phyloP scores from a whole-genome alignment of 2,888 invertebrate genomes.

The Drosophila lutescens region DNA sequence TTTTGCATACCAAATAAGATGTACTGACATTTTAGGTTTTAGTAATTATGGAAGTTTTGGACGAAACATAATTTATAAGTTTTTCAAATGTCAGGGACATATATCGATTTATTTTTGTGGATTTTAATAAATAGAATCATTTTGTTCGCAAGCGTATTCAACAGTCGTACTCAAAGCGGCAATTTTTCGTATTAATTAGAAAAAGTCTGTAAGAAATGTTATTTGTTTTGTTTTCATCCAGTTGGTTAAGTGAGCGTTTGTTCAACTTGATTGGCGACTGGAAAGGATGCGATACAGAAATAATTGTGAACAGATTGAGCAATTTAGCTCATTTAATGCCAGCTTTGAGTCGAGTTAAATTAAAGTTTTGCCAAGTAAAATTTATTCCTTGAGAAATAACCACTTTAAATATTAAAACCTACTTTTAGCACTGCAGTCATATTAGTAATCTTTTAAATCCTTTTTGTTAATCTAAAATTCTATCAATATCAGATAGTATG shows the following conservation, averaged over 20 bases:
- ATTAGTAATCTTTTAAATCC: background rate
- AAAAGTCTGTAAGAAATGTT: conserved; percentile 36
- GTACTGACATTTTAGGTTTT: no score
- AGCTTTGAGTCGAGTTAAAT: background rate
- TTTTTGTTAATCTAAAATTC: background rate
- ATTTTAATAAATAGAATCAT: background rate
- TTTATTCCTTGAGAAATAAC: no score
- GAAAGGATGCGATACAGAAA: background rate
- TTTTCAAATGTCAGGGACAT: no score
- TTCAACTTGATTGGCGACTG: conserved; percentile 18
- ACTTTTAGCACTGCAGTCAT: no score
- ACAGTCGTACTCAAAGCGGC: no score
- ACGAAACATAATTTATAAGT: background rate
- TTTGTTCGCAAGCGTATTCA: background rate
- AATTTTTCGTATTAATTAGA: conserved; percentile 29
- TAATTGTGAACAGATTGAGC: conserved; percentile 15
- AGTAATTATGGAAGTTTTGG: no score
- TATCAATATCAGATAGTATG: background rate
- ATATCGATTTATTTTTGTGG: no score
- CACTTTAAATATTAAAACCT: no score
- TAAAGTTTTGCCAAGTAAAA: background rate
- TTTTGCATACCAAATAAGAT: background rate
- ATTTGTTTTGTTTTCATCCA: conserved; percentile 42
- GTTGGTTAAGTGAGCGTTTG: conserved; percentile 47
- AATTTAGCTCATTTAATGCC: background rate